Base-by-base conservation (phyloP, 2,113 vertebrate genomes). In the Barnardius zonarius region DNA sequence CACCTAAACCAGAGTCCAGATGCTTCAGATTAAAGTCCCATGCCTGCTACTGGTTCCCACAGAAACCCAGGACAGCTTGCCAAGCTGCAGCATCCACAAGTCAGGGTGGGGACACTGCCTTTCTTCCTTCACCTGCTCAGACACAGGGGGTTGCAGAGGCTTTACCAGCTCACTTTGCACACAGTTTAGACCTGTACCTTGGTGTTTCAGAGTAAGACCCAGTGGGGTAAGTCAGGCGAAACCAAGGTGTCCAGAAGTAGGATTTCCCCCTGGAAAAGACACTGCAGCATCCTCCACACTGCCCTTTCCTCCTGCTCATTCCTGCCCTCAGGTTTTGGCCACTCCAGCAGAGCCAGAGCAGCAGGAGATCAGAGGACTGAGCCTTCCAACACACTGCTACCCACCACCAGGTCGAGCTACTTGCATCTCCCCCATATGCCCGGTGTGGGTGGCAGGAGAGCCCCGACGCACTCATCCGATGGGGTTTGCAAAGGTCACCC, bases 401-500 rank as follows among this genome's bases (percentile, higher is more conserved):
- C 59, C 61, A 37, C 88, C 31, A 16, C 39, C 49, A 11, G 7
- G 13, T 48, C 20, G 41, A 88, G 55, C n/a, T 0, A 0, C 39
- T 69, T 1, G 0, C 30, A 18, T 28, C 79, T 68, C 30, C 61
- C 49, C 35, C 4, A 1, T 27, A 11, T 6, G 5, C 48, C n/a
- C 5, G 0, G 16, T 0, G 43, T 35, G 63, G 55, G 81, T 7
- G 44, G 80, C 77, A 80, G 68, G 68, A 92, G 68, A 90, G 48
- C 88, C 88, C 69, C 2, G 2, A 37, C 8, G 3, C 1, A 14
- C 64, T 93, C 88, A 74, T 63, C 27, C 0, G 0, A 76, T 61
- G 64, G 46, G 64, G 37, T 1, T 84, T 74, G 55, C 66, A 76
- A 73, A 73, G 90, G 83, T 90, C 96, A 92, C 66, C 48, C 46